phyloP scores from a whole-genome alignment of 2,113 vertebrate species.

The Egretta garzetta region DNA sequence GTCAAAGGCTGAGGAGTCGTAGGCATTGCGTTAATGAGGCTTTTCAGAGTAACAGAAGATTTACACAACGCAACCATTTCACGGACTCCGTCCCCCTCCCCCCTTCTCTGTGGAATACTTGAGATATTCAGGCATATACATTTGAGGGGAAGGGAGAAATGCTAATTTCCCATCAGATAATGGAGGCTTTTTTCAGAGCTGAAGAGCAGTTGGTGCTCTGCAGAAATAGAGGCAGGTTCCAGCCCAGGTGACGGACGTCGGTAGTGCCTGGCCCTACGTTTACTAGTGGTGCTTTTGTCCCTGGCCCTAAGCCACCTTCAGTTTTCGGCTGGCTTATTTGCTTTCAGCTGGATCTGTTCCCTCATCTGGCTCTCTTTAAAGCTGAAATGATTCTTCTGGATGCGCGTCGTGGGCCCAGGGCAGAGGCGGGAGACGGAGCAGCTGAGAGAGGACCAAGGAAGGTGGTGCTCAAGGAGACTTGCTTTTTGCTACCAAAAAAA shows the following conservation, averaged over 20 bases:
- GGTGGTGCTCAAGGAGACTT: neutral
- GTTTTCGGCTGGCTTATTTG: fast-evolving
- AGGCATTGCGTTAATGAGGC: constrained; percentile 2
- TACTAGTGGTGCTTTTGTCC: fast-evolving
- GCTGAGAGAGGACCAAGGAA: neutral
- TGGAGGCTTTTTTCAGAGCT: fast-evolving
- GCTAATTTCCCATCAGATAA: neutral
- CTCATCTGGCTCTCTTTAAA: neutral
- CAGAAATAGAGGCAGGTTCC: neutral
- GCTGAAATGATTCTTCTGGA: neutral
- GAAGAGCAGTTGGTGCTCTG: neutral
- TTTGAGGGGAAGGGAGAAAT: neutral
- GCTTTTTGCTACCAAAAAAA: neutral
- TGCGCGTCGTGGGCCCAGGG: neutral
- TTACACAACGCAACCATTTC: neutral
- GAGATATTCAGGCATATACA: fast-evolving
- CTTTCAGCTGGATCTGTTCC: neutral
- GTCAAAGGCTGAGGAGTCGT: neutral
- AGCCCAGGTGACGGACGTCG: neutral
- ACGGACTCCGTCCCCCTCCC: neutral
- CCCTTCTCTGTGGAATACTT: neutral
- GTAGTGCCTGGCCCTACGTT: fast-evolving
- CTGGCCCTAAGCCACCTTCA: neutral
- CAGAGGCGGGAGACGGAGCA: neutral
- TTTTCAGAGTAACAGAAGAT: neutral